Base-by-base conservation (phyloP, 64 coral and sea anemone genomes). In the Platygyra sinensis region DNA sequence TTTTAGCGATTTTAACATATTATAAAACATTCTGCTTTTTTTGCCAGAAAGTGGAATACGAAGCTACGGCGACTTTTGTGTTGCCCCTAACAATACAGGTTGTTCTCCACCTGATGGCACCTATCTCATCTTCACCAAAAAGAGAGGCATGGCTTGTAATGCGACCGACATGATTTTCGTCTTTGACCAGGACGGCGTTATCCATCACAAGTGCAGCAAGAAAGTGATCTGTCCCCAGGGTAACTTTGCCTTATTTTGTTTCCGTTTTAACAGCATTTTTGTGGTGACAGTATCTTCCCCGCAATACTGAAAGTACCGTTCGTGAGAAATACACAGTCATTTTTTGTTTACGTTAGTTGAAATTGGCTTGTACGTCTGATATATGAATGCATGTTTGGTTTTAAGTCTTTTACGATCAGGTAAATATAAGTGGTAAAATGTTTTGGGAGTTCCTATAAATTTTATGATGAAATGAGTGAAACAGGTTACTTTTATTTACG, bases 171-270 rank as follows among this genome's bases (percentile, higher is more conserved):
- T 71, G 81, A 85, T 85, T 46, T 85, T 85, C 71, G 38, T 85
- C 12, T 51, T 85, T 36, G 81, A 85, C 36, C 51, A 42, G 63
- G 81, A 85, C 15, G 81, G 81, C 24, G 63, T 85, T 72, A 85
- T 85, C 39, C 81, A 85, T 42, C 81, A 85, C 63, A 85, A 85
- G 36, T 85, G 81, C 81, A 85, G 81, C 81, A 85, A 85, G 81
- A 85, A 85, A 85, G 81, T 85, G 3, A n/a, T 85, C 63, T 85
- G 81, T 39, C 81, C 81, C 25, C 33, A 72, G n/a, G 81, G 81
- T 85, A 67, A 72, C 10, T 71, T 6, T 14, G 1, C 12, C 27
- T 11, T 71, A 9, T 83, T 15, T 67, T 38, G 3, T 38, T 13
- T 29, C 0, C 13, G 9, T 65, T 20, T 82, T 50, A 22, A 11